Percentiles rank a stretch among this genome's conserved stretches.
phyloP scores from a whole-genome alignment of 2,888 invertebrate species.

The Athripsodes cinereus region DNA sequence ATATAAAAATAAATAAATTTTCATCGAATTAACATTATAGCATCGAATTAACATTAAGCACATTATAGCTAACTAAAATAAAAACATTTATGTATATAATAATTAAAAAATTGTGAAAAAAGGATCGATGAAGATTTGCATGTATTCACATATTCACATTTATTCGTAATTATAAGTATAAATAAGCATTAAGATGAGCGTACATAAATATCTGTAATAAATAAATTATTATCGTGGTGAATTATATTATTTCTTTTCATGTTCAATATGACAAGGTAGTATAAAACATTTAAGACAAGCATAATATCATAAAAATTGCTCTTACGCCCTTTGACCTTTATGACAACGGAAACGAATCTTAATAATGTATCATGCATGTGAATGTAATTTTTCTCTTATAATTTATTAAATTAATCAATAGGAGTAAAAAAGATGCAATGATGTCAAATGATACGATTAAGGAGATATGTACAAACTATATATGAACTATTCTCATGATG shows the following conservation, averaged over 20 bases:
- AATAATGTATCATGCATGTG: too few species aligned
- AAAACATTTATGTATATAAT: too few species aligned
- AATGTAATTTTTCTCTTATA: too few species aligned
- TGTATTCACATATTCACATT: neutral
- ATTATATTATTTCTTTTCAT: neutral
- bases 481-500: neutral
- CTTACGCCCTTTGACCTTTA: neutral
- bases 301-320: neutral
- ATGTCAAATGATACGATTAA: neutral
- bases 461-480: neutral
- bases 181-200: neutral
- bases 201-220: too few species aligned
- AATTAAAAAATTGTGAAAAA: too few species aligned
- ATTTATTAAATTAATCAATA: too few species aligned
- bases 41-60: too few species aligned
- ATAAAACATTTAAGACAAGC: neutral
- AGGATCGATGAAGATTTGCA: neutral
- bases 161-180: neutral
- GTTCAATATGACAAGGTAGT: neutral
- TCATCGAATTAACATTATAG: too few species aligned
- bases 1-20: too few species aligned
- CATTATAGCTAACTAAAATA: too few species aligned
- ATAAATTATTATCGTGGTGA: too few species aligned
- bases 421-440: too few species aligned
- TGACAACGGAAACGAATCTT: neutral